Evolutionary conservation across 2,797 vertebrate genomes (phyloP).

Genomic region (Lemur catta): DNA sequence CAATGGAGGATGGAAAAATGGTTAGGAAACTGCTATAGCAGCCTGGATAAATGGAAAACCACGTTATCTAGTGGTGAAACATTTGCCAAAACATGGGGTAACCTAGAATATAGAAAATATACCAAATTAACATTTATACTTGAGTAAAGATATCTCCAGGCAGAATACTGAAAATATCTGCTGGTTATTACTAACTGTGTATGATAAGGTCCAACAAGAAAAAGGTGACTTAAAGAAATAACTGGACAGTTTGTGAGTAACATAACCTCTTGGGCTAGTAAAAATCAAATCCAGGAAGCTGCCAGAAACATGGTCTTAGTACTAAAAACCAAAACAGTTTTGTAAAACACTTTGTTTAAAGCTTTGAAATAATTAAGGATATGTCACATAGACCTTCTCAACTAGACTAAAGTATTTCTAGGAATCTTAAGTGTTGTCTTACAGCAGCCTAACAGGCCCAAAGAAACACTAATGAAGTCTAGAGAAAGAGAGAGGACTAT

Average conservation of each 20-base stretch:
- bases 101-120: neutral
- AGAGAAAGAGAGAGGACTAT: neutral
- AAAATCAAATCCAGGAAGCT: neutral
- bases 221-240: neutral
- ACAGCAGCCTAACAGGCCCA: neutral
- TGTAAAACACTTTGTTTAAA: neutral
- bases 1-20: neutral
- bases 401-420: neutral
- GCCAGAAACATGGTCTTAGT: neutral
- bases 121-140: neutral
- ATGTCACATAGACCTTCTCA: neutral
- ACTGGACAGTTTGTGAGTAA: neutral
- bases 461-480: neutral
- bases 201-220: neutral
- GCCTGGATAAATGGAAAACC: neutral
- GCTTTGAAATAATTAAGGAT: neutral
- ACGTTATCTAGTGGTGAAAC: neutral
- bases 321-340: neutral
- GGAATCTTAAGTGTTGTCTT: neutral
- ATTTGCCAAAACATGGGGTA: neutral
- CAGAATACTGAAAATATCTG: constrained; percentile 29
- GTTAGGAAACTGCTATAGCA: neutral
- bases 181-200: neutral
- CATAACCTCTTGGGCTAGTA: neutral
- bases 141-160: neutral